Evolutionary conservation across 2,888 invertebrate species (phyloP), one percentile per base, ranked within the genome.

Genomic region (Penaeus monodon): DNA sequence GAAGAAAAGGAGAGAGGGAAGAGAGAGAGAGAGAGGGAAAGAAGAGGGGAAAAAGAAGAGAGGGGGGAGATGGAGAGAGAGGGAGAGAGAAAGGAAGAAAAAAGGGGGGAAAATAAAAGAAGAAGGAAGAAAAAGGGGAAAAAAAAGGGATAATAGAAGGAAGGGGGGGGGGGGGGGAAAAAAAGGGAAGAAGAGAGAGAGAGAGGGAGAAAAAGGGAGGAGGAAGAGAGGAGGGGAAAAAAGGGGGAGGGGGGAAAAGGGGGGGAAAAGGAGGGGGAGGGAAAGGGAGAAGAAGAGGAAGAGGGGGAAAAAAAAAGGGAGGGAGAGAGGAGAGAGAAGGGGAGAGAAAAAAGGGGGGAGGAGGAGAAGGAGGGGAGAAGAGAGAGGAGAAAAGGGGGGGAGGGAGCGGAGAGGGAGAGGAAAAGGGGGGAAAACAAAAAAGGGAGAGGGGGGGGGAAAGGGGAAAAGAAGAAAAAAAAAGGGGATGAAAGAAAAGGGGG

Each of bases 201-300:
- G 29, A 64, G 27, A 14, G 57, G 2, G 17, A 17, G 66, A 33
- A 65, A 6, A 33, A 2, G 10, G 57, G 1, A 20, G 44, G 70
- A 44, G 68, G 4, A 4, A 8, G 65, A 44, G 29, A 64, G 27
- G 57, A 4, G 2, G 17, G 2, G 66, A 33, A 65, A 17, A 10
- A 64, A 2, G 24, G 33, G 3, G 33, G 3, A 3, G 3, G 33
- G 3, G 33, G 3, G 33, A 33, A 3, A 33, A 3, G 3, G 33
- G 3, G 33, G 3, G 33, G 3, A 3, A 33, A 3, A 33, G 33
- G 3, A 3, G 3, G 33, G 3, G 33, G 3, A 3, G 3, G 33
- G 3, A 3, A 33, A 3, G 3, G 33, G 2, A 3, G 3, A 3
- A 33, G 33, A 1, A 3, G 3, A 3, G 3, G 33, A 1, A 3